phyloP scores from a whole-genome alignment of 1,140 invertebrate species.

The Eciton burchellii region DNA sequence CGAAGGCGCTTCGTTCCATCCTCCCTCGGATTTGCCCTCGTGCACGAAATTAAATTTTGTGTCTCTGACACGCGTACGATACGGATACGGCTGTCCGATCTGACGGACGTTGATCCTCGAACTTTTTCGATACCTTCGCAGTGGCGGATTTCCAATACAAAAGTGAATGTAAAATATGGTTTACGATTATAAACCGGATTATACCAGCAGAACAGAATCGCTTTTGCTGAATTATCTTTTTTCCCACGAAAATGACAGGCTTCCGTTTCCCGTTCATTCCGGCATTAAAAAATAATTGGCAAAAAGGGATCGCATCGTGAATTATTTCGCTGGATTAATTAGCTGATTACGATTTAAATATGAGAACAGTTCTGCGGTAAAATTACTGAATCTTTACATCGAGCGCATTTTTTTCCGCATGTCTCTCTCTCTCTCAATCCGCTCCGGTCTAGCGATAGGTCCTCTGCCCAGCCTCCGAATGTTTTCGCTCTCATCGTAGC shows the following conservation, averaged over 20 bases:
- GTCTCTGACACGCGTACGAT: background rate
- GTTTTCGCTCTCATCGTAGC: constrained; percentile 26
- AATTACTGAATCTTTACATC: constrained; percentile 14
- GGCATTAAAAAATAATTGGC: background rate
- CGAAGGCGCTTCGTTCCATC: background rate
- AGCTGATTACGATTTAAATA: background rate
- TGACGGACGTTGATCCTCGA: constrained; percentile 1
- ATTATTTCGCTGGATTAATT: background rate
- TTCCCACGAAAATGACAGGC: background rate
- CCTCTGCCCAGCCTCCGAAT: background rate
- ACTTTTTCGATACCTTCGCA: background rate
- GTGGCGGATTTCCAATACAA: background rate
- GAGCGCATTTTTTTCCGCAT: background rate
- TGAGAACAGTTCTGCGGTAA: background rate
- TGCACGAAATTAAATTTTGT: constrained; percentile 66
- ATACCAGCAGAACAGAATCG: background rate
- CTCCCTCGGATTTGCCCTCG: constrained; percentile 20
- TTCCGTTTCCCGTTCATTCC: background rate
- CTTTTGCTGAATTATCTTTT: background rate
- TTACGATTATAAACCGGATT: constrained; percentile 24
- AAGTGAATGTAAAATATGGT: background rate
- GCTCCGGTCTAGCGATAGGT: background rate
- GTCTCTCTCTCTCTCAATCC: background rate
- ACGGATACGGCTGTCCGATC: constrained; percentile 19
- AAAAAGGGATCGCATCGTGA: background rate